These are phyloP conservation scores for Hipposideros larvatus DNA, from an alignment of 2,797 vertebrate species.

Conservation along the genomic window DNA sequence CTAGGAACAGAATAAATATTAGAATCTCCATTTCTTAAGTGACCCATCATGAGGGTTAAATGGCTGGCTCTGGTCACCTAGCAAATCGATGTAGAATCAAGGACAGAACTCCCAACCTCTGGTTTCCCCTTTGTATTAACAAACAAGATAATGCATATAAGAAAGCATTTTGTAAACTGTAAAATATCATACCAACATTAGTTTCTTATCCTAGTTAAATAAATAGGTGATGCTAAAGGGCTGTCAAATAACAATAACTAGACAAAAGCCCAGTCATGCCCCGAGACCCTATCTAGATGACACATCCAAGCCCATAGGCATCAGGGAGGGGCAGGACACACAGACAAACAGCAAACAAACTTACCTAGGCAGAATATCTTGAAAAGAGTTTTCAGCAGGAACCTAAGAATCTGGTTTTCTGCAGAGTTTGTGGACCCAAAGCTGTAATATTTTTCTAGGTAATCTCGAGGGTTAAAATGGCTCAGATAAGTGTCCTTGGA, in stretches of 20 bases:
- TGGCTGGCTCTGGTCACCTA: neutral
- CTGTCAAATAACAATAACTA: neutral
- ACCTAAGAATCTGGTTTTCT: slow-evolving; percentile 61
- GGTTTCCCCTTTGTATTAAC: neutral
- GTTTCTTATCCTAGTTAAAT: neutral
- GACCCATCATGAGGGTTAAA: neutral
- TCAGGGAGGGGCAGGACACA: neutral
- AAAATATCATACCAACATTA: neutral
- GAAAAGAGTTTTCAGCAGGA: slow-evolving; percentile 74
- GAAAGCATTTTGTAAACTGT: slow-evolving; percentile 43
- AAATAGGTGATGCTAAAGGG: neutral
- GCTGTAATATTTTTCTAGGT: slow-evolving; percentile 77
- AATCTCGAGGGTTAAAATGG: slow-evolving; percentile 78
- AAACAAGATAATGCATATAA: neutral
- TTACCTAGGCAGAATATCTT: slow-evolving; percentile 78
- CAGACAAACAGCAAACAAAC: neutral
- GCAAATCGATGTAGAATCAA: neutral
- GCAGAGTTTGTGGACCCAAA: slow-evolving; percentile 63
- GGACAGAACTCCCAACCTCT: neutral
- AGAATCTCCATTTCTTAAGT: neutral
- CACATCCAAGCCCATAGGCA: neutral
- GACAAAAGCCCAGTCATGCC: neutral
- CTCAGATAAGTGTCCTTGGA: slow-evolving; percentile 69
- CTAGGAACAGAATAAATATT: neutral
- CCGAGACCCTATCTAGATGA: neutral